Conservation (phyloP, 2,888 invertebrate species). For the Linnaemya tessellans region DNA sequence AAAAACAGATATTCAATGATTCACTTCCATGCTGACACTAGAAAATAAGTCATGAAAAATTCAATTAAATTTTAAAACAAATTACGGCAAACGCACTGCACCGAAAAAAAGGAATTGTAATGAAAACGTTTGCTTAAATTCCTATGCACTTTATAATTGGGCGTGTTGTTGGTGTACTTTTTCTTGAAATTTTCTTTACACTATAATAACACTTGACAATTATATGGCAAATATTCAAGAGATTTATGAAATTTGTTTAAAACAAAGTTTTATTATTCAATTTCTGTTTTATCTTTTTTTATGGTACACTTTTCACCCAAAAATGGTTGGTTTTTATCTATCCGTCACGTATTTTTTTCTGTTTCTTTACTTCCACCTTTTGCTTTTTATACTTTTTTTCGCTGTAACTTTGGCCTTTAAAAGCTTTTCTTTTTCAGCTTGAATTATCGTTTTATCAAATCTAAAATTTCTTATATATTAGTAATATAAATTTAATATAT, state of each 20-base stretch:
- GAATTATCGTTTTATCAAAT: conserved; percentile 6
- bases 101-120: conserved; percentile 13
- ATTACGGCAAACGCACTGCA: conserved; percentile 28
- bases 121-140: conserved; percentile 37
- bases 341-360: conserved; percentile 20
- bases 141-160: conserved; percentile 39
- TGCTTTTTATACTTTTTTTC: conserved; percentile 23
- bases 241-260: background rate
- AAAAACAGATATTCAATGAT: conserved; percentile 63
- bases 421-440: conserved; percentile 26
- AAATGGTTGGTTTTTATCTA: conserved; percentile 46
- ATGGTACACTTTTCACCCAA: conserved; percentile 46
- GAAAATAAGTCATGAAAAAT: conserved; percentile 47
- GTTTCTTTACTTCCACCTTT: conserved; percentile 24
- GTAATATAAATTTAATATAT: conserved; percentile 17
- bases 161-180: conserved; percentile 40
- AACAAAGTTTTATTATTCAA: conserved; percentile 17
- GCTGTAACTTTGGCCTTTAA: background rate
- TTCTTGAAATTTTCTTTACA: background rate
- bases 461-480: conserved; percentile 10
- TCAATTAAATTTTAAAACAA: conserved; percentile 53
- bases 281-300: conserved; percentile 35
- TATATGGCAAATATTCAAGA: background rate
- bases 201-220: background rate
- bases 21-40: conserved; percentile 41